These are phyloP conservation scores for Sebastes dallii DNA, from an alignment of 2,797 vertebrate genomes.

Conservation along the genomic window DNA sequence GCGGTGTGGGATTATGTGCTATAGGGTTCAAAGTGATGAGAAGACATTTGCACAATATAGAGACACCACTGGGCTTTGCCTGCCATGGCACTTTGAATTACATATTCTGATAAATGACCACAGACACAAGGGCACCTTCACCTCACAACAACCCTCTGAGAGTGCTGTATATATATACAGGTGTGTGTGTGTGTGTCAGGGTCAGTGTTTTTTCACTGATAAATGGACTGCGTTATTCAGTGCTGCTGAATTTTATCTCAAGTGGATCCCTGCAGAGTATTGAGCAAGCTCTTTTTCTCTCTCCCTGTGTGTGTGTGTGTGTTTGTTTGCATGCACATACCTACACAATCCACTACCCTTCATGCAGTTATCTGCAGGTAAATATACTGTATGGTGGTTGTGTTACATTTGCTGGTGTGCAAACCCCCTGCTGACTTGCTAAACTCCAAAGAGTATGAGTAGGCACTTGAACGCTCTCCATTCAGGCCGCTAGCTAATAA, in stretches of 20 bases:
- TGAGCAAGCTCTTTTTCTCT: constrained; percentile 40
- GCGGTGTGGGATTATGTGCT: constrained; percentile 19
- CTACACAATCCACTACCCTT: background rate
- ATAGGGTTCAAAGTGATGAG: constrained; percentile 40
- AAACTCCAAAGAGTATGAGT: constrained; percentile 6
- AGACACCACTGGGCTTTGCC: constrained; percentile 24
- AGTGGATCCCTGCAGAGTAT: constrained; percentile 59
- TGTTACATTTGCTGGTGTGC: constrained; percentile 15
- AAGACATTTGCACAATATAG: constrained; percentile 36
- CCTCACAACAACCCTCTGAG: constrained; percentile 31
- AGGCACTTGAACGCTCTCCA: background rate
- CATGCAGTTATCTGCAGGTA: constrained; percentile 16
- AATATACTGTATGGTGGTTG: constrained; percentile 1
- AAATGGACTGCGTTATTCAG: constrained; percentile 70
- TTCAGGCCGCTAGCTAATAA: constrained; percentile 4
- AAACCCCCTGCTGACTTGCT: constrained; percentile 33
- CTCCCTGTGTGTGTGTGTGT: background rate
- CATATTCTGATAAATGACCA: constrained; percentile 69
- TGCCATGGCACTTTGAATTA: constrained; percentile 55
- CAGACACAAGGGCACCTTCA: constrained; percentile 74
- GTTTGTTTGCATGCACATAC: background rate
- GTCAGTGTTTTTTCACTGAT: constrained; percentile 61
- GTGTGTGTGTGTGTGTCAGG: constrained; percentile 40
- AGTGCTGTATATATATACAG: constrained; percentile 10
- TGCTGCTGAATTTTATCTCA: constrained; percentile 74